Percentiles rank a stretch among this genome's conserved stretches.
phyloP scores from a whole-genome alignment of 2,797 vertebrate genomes.

The Acanthurus lineatus region DNA sequence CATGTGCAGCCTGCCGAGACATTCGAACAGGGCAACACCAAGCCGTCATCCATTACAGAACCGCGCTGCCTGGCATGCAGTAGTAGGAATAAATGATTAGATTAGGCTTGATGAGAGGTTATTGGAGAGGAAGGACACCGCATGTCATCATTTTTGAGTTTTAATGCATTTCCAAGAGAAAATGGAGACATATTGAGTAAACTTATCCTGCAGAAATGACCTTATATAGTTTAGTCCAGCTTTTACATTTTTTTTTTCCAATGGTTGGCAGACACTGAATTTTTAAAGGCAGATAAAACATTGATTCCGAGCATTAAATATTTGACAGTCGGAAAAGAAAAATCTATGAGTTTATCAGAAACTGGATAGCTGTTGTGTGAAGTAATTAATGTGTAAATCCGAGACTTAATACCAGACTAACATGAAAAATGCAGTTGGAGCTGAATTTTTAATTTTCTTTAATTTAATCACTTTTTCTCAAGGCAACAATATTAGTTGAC shows the following conservation, averaged over 20 bases:
- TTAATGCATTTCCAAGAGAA: neutral
- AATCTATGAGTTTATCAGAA: no score
- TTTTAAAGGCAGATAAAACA: no score
- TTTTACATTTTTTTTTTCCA: neutral
- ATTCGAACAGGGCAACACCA: neutral
- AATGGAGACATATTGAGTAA: neutral
- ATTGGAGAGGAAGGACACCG: conserved; percentile 9
- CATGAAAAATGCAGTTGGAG: no score
- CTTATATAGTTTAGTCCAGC: no score
- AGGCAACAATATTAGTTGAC: no score
- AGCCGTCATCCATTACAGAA: conserved; percentile 9
- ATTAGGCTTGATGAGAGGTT: conserved; percentile 23
- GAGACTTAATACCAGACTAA: no score
- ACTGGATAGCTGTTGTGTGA: neutral
- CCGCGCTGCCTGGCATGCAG: conserved; percentile 11
- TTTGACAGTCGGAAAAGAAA: no score
- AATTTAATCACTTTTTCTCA: no score
- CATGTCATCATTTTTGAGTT: conserved; percentile 12
- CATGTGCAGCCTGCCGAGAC: conserved; percentile 17
- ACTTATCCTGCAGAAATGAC: neutral
- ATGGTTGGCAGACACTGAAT: no score
- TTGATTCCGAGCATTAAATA: no score
- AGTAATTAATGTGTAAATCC: no score
- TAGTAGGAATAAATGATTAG: conserved; percentile 20
- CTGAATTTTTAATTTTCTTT: no score